Conservation (phyloP, 2,888 invertebrate genomes). For the Trachelus troglodyta region DNA sequence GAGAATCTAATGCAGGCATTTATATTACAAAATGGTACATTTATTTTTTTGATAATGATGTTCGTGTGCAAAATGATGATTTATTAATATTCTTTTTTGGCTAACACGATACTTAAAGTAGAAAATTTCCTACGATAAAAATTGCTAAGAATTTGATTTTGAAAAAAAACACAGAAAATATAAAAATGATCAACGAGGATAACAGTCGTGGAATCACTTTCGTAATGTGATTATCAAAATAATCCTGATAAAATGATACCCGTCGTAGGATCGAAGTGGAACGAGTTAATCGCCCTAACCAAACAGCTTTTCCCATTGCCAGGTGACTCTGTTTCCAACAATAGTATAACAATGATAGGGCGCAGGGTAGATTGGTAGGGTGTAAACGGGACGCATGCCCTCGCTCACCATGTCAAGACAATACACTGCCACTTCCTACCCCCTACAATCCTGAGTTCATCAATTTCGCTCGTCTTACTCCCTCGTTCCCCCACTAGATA, state of each 20-base stretch:
- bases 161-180: background rate
- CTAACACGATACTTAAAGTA: background rate
- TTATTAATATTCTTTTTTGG: too few species aligned
- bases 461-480: slow-evolving; percentile 36
- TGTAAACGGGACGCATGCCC: slow-evolving; percentile 12
- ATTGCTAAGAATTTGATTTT: background rate
- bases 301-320: background rate
- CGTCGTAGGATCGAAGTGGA: background rate
- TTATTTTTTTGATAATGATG: too few species aligned
- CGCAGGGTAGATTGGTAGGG: slow-evolving; percentile 2
- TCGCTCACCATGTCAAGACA: slow-evolving; percentile 32
- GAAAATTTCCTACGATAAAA: background rate
- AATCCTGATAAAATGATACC: background rate
- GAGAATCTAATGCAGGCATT: too few species aligned
- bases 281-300: background rate
- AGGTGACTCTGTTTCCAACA: slow-evolving; percentile 1
- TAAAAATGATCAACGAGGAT: background rate
- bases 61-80: too few species aligned
- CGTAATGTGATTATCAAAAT: background rate
- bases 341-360: slow-evolving; percentile 7
- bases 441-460: slow-evolving; percentile 46
- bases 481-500: slow-evolving; percentile 15
- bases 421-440: slow-evolving; percentile 34
- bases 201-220: background rate
- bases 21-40: too few species aligned